A percentile compares a stretch with the other conserved stretches of the same genome.
These are phyloP conservation scores for Suricata suricatta DNA, from an alignment of 2,113 vertebrate species.

Conservation along the genomic window DNA sequence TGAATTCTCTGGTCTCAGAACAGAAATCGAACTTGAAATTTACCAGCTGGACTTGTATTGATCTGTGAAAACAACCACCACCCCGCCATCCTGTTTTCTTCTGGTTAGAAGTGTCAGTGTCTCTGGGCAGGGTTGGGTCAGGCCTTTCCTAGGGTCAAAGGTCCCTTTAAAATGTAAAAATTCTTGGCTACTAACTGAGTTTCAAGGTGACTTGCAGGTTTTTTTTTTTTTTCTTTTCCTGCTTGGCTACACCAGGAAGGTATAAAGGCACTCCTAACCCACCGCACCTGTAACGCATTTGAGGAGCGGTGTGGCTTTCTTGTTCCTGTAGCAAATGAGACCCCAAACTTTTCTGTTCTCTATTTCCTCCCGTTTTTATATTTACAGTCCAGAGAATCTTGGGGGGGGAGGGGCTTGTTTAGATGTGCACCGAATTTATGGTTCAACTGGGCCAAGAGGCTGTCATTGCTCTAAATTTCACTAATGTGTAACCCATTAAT, in stretches of 20 bases:
- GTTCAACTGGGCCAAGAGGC: not conserved
- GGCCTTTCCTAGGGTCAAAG: not conserved
- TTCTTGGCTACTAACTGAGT: not conserved
- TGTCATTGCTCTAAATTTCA: not conserved
- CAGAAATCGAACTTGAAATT: not conserved
- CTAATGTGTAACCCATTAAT: not conserved
- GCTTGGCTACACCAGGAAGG: not conserved
- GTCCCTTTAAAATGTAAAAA: conserved; percentile 52
- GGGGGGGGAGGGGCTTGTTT: not conserved
- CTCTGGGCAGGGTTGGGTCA: not conserved
- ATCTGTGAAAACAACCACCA: not conserved
- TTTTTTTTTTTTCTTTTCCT: not conserved
- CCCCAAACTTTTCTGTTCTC: not conserved
- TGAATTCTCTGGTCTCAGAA: not conserved
- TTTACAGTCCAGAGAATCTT: too few species aligned
- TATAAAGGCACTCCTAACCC: not conserved
- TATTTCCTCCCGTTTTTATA: not conserved
- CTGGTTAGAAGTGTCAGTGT: not conserved
- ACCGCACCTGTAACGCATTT: not conserved
- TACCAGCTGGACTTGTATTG: not conserved
- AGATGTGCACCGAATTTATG: not conserved
- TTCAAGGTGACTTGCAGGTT: conserved; percentile 63
- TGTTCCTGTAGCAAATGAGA: not conserved
- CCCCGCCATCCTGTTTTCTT: not conserved
- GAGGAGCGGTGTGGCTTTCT: not conserved